Percentiles rank a stretch among this genome's conserved stretches.
Evolutionary conservation across 2,113 vertebrate genomes (phyloP).

Genomic region (Neofelis nebulosa): DNA sequence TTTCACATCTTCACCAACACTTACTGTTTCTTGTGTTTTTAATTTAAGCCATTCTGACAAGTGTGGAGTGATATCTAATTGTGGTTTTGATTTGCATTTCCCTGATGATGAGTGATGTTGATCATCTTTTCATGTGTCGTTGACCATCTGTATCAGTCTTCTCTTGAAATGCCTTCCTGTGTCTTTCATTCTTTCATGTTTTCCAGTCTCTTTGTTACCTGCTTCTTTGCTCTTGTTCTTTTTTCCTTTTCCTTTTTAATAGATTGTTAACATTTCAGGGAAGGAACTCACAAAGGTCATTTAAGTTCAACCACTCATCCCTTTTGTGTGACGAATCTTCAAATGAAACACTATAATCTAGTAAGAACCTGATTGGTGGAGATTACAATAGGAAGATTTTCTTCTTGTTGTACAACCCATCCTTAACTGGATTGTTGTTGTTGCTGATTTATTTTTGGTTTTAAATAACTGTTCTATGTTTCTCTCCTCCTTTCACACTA

Average conservation of each 20-base stretch:
- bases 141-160: background rate
- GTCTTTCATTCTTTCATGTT: background rate
- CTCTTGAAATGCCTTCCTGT: background rate
- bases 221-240: background rate
- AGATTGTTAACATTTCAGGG: background rate
- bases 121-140: background rate
- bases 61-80: background rate
- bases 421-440: background rate
- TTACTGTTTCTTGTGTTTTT: background rate
- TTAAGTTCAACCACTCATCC: background rate
- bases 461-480: background rate
- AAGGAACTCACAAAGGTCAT: background rate
- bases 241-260: background rate
- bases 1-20: background rate
- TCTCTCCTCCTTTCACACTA: background rate
- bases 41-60: background rate
- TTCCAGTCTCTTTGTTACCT: background rate
- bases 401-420: background rate
- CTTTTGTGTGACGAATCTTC: conserved; percentile 19
- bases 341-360: background rate
- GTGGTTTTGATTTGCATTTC: background rate
- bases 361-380: conserved; percentile 4
- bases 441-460: conserved; percentile 24
- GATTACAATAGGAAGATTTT: conserved; percentile 47
- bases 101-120: background rate